Evolutionary conservation across 2,113 vertebrate genomes (phyloP), one percentile per base, ranked within the genome.

Genomic region (Dinomys branickii): DNA sequence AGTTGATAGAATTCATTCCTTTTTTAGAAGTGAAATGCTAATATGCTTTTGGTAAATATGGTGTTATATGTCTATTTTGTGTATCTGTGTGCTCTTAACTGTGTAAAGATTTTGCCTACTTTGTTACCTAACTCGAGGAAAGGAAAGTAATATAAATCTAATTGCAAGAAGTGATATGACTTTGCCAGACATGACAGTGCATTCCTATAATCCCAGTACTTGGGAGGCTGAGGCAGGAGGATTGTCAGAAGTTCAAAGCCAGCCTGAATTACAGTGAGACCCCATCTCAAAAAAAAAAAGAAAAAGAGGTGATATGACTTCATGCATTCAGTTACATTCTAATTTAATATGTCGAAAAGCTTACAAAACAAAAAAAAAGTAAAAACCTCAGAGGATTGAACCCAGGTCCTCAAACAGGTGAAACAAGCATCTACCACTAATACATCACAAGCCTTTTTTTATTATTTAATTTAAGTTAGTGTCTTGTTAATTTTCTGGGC

Each of bases 21-120:
- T 95, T 85, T 95, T 80, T 93, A 83, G 56, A 90, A 97, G 67
- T 93, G 91, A 95, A 86, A 90, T 85, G 47, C 30, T 91, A 81
- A 65, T 58, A 92, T 77, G 81, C 41, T 91, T 96, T 95, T 94
- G 63, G 30, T 89, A 96, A 93, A 90, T 89, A 24, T 94, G 59
- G 41, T 94, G 2, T 61, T 88, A 58, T 30, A 85, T 16, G 67
- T 97, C 22, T 90, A 19, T 80, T 95, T 93, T 97, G 22, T 86
- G 16, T 58, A 11, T 91, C 30, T 95, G 4, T 94, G 44, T 95
- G 54, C 67, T 95, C 95, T 85, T 67, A 95, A 38, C 35, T 92
- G 24, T 88, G 17, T 96, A 80, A 95, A 59, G 44, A 83, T 80
- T 85, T 95, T 92, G 85, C 28, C 94, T 95, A 80, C 54, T 96